Percentiles rank a stretch among this genome's conserved stretches.
These are phyloP conservation scores for Sternarchorhynchus goeldii DNA, from an alignment of 2,797 vertebrate species.

Conservation along the genomic window DNA sequence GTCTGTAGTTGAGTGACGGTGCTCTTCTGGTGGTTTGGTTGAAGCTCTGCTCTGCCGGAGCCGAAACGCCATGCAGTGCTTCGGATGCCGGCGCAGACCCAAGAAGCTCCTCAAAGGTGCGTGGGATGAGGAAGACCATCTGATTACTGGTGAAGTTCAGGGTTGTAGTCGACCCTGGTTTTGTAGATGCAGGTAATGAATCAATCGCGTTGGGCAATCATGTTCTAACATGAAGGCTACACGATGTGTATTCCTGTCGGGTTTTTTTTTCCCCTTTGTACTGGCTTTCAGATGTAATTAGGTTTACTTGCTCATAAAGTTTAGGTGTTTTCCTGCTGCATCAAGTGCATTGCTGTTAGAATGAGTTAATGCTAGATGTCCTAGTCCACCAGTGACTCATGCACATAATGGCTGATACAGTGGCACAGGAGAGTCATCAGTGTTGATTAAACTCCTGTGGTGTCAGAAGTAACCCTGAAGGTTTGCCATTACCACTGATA, in stretches of 20 bases:
- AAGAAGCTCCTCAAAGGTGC: constrained; percentile 55
- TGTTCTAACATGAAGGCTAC: no score
- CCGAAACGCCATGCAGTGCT: constrained; percentile 68
- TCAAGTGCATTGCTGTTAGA: not conserved
- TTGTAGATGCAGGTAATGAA: constrained; percentile 69
- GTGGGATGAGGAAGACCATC: constrained; percentile 63
- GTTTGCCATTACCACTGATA: not conserved
- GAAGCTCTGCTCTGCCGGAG: not conserved
- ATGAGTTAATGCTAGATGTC: not conserved
- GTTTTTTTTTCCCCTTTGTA: no score
- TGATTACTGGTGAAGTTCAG: constrained; percentile 64
- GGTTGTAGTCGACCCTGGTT: constrained; percentile 61
- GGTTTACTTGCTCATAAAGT: no score
- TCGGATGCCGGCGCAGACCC: constrained; percentile 64
- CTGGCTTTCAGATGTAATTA: no score
- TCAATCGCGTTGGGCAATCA: not conserved
- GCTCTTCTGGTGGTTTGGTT: not conserved
- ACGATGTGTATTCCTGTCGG: no score
- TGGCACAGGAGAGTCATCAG: not conserved
- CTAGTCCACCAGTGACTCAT: not conserved
- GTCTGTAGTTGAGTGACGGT: constrained; percentile 3
- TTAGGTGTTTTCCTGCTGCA: no score
- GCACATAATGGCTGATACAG: not conserved
- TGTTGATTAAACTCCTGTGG: not conserved
- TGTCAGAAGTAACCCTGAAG: not conserved